These are phyloP conservation scores for Apodemus speciosus DNA, from an alignment of 2,113 vertebrate genomes.

Conservation along the genomic window DNA sequence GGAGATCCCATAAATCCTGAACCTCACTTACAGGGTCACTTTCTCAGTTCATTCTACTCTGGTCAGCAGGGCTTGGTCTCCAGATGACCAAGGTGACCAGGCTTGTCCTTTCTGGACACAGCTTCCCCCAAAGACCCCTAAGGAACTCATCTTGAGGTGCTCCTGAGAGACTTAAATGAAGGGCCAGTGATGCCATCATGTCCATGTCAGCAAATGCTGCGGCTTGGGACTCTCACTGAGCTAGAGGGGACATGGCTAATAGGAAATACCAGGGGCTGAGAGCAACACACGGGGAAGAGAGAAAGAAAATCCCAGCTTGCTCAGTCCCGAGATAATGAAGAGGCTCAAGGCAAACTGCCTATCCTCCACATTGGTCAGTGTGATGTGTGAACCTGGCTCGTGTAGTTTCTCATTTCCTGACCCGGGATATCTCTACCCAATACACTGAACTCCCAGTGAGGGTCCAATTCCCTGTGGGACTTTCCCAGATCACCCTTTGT, in stretches of 20 bases:
- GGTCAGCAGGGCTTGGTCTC: not conserved
- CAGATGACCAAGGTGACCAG: fast-evolving
- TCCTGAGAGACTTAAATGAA: fast-evolving
- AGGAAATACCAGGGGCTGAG: not conserved
- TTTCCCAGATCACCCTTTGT: not conserved
- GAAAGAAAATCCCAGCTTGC: not conserved
- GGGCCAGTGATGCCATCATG: not conserved
- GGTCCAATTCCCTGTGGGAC: not conserved
- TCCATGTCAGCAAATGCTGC: not conserved
- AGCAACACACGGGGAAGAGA: no score
- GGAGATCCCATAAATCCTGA: not conserved
- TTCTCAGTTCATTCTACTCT: not conserved
- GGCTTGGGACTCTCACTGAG: not conserved
- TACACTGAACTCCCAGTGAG: not conserved
- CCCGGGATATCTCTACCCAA: not conserved
- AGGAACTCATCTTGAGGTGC: not conserved
- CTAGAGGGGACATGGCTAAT: not conserved
- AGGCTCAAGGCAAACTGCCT: not conserved
- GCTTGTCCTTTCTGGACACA: not conserved
- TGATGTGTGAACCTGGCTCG: not conserved
- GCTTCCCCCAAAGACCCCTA: not conserved
- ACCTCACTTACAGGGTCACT: no score
- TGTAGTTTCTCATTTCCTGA: not conserved
- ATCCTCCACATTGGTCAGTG: not conserved
- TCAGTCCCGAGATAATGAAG: not conserved